These are phyloP conservation scores for Cheilosia impressa DNA, from an alignment of 2,888 invertebrate genomes.

Conservation along the genomic window DNA sequence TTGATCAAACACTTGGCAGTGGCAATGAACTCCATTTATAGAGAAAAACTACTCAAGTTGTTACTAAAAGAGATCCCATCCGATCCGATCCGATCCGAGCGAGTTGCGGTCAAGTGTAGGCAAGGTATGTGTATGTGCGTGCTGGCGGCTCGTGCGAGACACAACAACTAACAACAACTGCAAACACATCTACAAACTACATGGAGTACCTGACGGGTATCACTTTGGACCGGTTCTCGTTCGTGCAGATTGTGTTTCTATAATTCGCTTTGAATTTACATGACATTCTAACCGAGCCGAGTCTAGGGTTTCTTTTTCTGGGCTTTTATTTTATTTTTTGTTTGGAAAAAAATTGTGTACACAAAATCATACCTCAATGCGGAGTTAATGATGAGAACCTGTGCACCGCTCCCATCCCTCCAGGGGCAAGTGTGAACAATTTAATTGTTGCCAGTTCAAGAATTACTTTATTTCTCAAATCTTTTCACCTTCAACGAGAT, in stretches of 20 bases:
- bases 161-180: background rate
- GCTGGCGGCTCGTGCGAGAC: constrained; percentile 42
- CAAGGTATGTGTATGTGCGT: background rate
- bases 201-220: constrained; percentile 53
- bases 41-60: constrained; percentile 36
- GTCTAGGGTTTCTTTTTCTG: constrained; percentile 30
- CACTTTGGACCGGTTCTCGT: constrained; percentile 62
- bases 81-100: background rate
- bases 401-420: background rate
- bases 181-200: background rate
- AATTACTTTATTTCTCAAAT: constrained; percentile 54
- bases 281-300: constrained; percentile 25
- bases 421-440: constrained; percentile 64
- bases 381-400: constrained; percentile 65
- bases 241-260: constrained; percentile 47
- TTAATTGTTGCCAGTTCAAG: constrained; percentile 58
- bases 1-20: constrained; percentile 53
- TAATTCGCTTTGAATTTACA: constrained; percentile 50
- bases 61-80: constrained; percentile 8
- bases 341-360: background rate
- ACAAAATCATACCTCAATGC: constrained; percentile 29
- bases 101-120: constrained; percentile 45
- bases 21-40: constrained; percentile 69
- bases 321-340: background rate
- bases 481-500: constrained; percentile 42